Evolutionary conservation across 2,113 vertebrate species (phyloP).

Genomic region (Brachyhypopomus occidentalis): DNA sequence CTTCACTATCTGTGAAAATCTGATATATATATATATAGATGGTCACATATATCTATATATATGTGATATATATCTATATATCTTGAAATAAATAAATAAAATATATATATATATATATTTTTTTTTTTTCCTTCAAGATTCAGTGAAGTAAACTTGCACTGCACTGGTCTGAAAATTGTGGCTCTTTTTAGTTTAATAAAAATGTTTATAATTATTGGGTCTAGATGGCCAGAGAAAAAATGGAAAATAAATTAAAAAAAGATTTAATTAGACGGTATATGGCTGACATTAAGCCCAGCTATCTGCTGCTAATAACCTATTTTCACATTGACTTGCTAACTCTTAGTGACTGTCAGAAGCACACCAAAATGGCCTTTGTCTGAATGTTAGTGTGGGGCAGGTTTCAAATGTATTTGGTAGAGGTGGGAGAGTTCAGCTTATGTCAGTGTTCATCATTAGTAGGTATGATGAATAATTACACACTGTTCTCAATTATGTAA

Average conservation of each 20-base stretch:
- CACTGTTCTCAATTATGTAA: slow-evolving; percentile 21
- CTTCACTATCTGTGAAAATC: too few species aligned
- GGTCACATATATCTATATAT: too few species aligned
- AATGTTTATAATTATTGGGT: background rate
- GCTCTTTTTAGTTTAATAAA: background rate
- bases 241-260: background rate
- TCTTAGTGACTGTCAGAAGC: background rate
- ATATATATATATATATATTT: too few species aligned
- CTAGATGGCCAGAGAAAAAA: background rate
- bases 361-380: background rate
- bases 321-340: slow-evolving; percentile 19
- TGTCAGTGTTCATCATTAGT: slow-evolving; percentile 38
- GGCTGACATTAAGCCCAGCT: background rate
- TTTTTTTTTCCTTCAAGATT: too few species aligned
- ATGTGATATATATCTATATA: too few species aligned
- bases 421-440: slow-evolving; percentile 37
- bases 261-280: background rate
- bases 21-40: too few species aligned
- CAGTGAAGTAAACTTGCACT: background rate
- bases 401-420: background rate
- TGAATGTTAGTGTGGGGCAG: background rate
- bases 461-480: slow-evolving; percentile 33
- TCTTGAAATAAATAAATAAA: too few species aligned
- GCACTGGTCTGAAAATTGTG: background rate
- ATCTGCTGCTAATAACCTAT: slow-evolving; percentile 8